These are phyloP conservation scores for Gerris lacustris DNA, from an alignment of 2,888 invertebrate genomes.

Conservation along the genomic window DNA sequence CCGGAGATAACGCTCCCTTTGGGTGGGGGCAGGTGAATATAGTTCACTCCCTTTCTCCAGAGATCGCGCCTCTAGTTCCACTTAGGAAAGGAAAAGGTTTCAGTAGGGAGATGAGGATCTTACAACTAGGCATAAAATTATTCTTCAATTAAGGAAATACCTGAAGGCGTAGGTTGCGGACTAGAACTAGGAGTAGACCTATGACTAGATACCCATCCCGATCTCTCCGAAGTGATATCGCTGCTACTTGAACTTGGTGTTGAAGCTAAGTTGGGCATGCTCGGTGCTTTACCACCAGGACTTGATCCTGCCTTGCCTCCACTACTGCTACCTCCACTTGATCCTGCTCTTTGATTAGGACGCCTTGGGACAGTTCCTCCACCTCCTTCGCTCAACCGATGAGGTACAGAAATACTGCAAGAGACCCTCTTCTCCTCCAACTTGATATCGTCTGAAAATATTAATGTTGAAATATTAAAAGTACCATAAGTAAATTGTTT, in stretches of 20 bases:
- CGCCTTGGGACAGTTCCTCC: not conserved
- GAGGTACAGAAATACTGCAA: conserved; percentile 53
- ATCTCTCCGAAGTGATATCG: conserved; percentile 59
- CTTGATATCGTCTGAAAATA: conserved; percentile 6
- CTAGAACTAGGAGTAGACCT: conserved; percentile 42
- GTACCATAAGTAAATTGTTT: not conserved
- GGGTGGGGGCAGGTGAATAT: too few species aligned
- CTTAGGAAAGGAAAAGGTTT: too few species aligned
- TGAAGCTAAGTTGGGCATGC: conserved; percentile 55
- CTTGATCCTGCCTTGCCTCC: conserved; percentile 7
- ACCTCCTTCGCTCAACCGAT: conserved; percentile 39
- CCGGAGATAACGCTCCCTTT: too few species aligned
- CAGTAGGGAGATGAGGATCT: too few species aligned
- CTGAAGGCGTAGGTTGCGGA: conserved; percentile 34
- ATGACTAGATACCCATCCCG: conserved; percentile 76
- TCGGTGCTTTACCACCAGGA: conserved; percentile 39
- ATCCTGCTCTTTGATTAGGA: not conserved
- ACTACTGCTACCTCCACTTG: conserved; percentile 7
- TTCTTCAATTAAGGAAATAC: conserved; percentile 6
- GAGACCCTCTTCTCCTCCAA: conserved; percentile 34
- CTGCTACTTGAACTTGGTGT: conserved; percentile 34
- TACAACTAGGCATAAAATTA: too few species aligned
- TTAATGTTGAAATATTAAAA: too few species aligned
- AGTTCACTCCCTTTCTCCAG: too few species aligned
- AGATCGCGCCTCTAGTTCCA: too few species aligned